Percentiles rank a stretch among this genome's conserved stretches.
These are phyloP conservation scores for Phoebastria nigripes DNA, from an alignment of 2,797 vertebrate species.

Conservation along the genomic window DNA sequence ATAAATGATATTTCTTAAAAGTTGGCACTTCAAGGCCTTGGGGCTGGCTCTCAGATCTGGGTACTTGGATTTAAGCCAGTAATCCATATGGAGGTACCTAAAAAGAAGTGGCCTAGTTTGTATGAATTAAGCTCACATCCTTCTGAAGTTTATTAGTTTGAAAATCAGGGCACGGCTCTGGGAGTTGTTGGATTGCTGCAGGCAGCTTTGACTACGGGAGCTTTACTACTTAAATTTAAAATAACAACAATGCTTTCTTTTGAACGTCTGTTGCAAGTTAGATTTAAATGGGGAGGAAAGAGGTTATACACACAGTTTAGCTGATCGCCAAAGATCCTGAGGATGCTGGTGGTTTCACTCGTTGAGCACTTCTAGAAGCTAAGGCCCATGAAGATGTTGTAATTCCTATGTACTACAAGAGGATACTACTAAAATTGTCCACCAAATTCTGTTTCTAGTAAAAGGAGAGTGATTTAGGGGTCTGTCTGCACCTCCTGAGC, in stretches of 20 bases:
- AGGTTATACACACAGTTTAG: background rate
- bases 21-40: background rate
- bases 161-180: slow-evolving; percentile 1
- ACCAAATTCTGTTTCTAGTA: background rate
- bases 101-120: slow-evolving; percentile 38
- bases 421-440: background rate
- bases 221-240: background rate
- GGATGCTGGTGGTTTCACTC: background rate
- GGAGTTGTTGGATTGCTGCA: background rate
- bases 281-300: background rate
- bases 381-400: background rate
- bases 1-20: background rate
- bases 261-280: background rate
- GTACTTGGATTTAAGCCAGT: background rate
- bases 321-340: background rate
- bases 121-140: slow-evolving; percentile 25
- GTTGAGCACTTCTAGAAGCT: background rate
- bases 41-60: background rate
- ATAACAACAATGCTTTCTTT: background rate
- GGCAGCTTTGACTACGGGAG: background rate
- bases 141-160: slow-evolving; percentile 50
- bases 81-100: background rate
- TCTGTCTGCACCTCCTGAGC: background rate
- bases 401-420: background rate
- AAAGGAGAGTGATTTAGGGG: background rate